phyloP scores from a whole-genome alignment of 2,113 vertebrate genomes.

The Esox niger region DNA sequence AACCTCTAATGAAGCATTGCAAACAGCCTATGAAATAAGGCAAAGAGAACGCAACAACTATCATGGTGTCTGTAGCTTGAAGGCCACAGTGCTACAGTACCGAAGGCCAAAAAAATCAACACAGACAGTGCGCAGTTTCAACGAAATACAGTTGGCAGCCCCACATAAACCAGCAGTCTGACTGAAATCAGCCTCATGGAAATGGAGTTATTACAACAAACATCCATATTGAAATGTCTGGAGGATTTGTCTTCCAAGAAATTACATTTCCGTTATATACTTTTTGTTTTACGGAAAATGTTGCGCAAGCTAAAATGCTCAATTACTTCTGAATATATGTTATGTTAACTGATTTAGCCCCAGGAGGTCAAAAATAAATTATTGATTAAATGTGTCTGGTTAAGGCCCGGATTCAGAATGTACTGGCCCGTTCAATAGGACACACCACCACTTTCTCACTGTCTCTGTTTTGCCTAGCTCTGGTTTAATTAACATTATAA shows the following conservation, averaged over 20 bases:
- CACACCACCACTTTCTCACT: conserved; percentile 11
- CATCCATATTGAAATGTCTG: no score
- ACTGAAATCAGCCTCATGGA: neutral
- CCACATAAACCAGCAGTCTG: neutral
- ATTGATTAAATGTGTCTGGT: neutral
- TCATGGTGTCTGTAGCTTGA: no score
- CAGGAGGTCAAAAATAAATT: neutral
- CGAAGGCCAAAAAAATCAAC: no score
- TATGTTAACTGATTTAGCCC: conserved; percentile 2
- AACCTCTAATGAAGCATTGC: no score
- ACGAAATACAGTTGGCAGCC: neutral
- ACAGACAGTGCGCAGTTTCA: neutral
- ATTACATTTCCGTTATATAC: no score
- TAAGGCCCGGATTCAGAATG: neutral
- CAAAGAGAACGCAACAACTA: no score
- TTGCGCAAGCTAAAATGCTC: neutral
- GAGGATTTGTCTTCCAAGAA: no score
- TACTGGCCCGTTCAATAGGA: neutral
- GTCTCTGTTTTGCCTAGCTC: conserved; percentile 46
- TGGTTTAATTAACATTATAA: conserved; percentile 48
- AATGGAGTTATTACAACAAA: no score
- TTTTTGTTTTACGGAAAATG: neutral
- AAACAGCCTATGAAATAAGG: no score
- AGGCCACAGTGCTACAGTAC: no score
- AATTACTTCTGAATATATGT: neutral